Evolutionary conservation across 2,797 vertebrate species (phyloP).

Genomic region (Clamator glandarius): DNA sequence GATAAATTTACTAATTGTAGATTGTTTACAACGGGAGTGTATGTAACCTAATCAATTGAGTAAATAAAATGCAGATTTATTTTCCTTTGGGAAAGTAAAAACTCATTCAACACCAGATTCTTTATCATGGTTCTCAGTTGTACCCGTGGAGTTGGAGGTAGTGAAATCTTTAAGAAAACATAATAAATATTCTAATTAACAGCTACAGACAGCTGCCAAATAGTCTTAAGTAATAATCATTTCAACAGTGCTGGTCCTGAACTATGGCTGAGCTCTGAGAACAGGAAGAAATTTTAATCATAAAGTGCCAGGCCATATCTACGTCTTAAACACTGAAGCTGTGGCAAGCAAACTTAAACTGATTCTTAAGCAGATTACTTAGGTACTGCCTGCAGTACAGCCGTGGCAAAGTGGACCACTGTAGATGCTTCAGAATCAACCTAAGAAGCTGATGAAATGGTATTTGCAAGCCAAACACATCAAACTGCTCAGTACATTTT

Average conservation of each 20-base stretch:
- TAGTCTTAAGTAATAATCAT: not conserved
- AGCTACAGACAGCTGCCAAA: not conserved
- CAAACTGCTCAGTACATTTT: not conserved
- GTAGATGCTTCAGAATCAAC: not conserved
- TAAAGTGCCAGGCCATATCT: not conserved
- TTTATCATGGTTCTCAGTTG: not conserved
- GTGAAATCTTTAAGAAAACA: not conserved
- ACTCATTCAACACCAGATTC: not conserved
- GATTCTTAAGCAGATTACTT: not conserved
- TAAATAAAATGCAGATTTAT: not conserved
- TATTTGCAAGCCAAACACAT: not conserved
- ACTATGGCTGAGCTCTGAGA: not conserved
- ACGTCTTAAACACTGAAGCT: not conserved
- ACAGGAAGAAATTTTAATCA: not conserved
- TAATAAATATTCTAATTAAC: not conserved
- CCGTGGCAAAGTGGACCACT: accelerated
- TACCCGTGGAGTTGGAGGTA: not conserved
- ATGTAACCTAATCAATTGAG: not conserved
- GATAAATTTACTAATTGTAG: not conserved
- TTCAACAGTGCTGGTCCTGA: not conserved
- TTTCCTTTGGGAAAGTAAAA: not conserved
- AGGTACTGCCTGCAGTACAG: not conserved
- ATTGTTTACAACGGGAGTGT: not conserved
- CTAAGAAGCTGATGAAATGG: not conserved
- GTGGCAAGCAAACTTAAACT: not conserved